These are phyloP conservation scores for Drosophila quadrilineata DNA, from an alignment of 1,140 invertebrate genomes.

Conservation along the genomic window DNA sequence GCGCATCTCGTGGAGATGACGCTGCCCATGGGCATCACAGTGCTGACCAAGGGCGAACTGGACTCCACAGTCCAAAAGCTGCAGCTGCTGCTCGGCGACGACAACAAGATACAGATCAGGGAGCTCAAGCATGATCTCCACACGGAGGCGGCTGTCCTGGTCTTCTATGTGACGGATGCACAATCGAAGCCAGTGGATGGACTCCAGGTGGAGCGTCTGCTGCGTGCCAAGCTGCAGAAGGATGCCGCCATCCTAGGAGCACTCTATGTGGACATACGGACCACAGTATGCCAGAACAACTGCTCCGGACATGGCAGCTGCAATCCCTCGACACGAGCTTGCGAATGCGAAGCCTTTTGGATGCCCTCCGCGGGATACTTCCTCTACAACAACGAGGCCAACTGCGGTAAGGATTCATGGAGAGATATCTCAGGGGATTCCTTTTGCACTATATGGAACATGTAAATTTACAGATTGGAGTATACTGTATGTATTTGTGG, in stretches of 20 bases:
- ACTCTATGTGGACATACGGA: conserved; percentile 89
- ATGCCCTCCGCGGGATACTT: conserved; percentile 88
- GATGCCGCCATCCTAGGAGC: conserved; percentile 89
- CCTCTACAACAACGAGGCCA: conserved; percentile 82
- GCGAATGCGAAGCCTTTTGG: conserved; percentile 97
- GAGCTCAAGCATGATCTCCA: conserved; percentile 85
- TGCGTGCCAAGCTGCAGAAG: conserved; percentile 86
- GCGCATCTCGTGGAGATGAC: conserved; percentile 91
- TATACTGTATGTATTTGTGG: conserved; percentile 92
- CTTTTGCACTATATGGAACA: no score
- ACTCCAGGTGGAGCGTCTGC: conserved; percentile 83
- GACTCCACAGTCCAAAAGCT: conserved; percentile 82
- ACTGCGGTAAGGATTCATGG: conserved; percentile 81
- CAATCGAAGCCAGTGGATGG: conserved; percentile 82
- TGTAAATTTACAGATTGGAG: conserved; percentile 90
- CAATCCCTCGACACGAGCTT: conserved; percentile 90
- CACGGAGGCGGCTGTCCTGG: conserved; percentile 84
- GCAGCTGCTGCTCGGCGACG: conserved; percentile 87
- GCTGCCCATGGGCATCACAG: conserved; percentile 87
- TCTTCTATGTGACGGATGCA: conserved; percentile 84
- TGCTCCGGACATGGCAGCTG: conserved; percentile 96
- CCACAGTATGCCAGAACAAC: conserved; percentile 94
- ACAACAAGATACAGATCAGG: conserved; percentile 85
- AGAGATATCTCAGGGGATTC: no score
- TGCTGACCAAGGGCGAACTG: conserved; percentile 75